These are phyloP conservation scores for Hirudinaria manillensis DNA, from an alignment of 2,888 invertebrate species.

Conservation along the genomic window DNA sequence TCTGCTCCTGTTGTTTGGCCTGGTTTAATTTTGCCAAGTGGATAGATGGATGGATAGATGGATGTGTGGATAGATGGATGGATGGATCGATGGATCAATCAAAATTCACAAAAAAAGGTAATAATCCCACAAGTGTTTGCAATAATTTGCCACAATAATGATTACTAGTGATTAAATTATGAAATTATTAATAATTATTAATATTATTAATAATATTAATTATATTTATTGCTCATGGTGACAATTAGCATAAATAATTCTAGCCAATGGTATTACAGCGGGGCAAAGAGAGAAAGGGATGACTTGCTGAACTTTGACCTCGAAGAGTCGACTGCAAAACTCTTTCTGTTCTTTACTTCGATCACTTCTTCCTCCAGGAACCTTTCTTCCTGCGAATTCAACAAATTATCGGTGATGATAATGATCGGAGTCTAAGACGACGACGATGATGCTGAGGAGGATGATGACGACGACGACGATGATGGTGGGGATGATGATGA, in stretches of 20 bases:
- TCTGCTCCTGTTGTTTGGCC: no score
- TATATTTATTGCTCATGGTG: no score
- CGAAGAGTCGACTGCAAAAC: not conserved
- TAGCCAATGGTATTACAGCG: not conserved
- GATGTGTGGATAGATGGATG: not conserved
- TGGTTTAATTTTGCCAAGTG: not conserved
- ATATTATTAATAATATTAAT: no score
- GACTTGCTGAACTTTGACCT: slow-evolving; percentile 17
- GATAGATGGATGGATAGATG: not conserved
- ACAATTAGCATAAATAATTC: no score
- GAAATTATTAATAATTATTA: no score
- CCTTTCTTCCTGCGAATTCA: slow-evolving; percentile 24
- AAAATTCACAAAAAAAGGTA: not conserved
- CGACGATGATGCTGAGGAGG: not conserved
- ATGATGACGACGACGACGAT: not conserved
- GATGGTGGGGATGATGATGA: not conserved
- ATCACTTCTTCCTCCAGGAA: slow-evolving; percentile 39
- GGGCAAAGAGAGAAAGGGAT: slow-evolving; percentile 8
- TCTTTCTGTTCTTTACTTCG: slow-evolving; percentile 23
- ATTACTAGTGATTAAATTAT: no score
- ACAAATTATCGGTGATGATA: slow-evolving; percentile 5
- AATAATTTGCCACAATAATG: not conserved
- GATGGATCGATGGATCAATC: not conserved
- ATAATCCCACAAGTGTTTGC: not conserved
- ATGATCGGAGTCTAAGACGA: not conserved